These are phyloP conservation scores for Cistogaster globosa DNA, from an alignment of 2,888 invertebrate species.

Conservation along the genomic window DNA sequence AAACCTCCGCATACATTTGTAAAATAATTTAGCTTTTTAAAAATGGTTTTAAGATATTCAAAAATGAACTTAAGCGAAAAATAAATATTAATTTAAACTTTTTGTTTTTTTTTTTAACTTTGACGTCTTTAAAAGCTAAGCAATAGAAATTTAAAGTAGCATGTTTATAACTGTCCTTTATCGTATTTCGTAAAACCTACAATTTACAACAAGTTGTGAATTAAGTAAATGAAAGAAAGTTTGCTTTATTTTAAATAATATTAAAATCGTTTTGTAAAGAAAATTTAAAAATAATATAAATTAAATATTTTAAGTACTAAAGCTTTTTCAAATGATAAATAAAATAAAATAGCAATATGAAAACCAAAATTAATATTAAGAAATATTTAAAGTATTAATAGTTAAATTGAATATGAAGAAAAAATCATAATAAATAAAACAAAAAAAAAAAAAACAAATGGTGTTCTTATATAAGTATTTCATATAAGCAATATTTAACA, in stretches of 20 bases:
- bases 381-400: conserved; percentile 21
- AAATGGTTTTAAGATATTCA: too few species aligned
- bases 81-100: too few species aligned
- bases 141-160: too few species aligned
- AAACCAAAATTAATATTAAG: background rate
- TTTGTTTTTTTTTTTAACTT: too few species aligned
- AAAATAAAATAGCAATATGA: conserved; percentile 50
- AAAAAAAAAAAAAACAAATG: conserved; percentile 58
- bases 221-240: background rate
- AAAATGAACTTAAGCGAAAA: too few species aligned
- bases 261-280: background rate
- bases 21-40: too few species aligned
- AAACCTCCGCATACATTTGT: too few species aligned
- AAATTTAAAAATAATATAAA: background rate
- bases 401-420: conserved; percentile 9
- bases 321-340: conserved; percentile 27
- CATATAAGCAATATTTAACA: conserved; percentile 71
- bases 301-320: conserved; percentile 15
- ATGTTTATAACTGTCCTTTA: too few species aligned
- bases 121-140: too few species aligned
- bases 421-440: conserved; percentile 23
- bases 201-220: too few species aligned
- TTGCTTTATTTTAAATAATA: conserved; percentile 16
- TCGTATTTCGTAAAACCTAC: too few species aligned
- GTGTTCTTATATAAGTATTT: conserved; percentile 67